Conservation (phyloP, 2,797 vertebrate species). For the Neosilurus mollespiculum region DNA sequence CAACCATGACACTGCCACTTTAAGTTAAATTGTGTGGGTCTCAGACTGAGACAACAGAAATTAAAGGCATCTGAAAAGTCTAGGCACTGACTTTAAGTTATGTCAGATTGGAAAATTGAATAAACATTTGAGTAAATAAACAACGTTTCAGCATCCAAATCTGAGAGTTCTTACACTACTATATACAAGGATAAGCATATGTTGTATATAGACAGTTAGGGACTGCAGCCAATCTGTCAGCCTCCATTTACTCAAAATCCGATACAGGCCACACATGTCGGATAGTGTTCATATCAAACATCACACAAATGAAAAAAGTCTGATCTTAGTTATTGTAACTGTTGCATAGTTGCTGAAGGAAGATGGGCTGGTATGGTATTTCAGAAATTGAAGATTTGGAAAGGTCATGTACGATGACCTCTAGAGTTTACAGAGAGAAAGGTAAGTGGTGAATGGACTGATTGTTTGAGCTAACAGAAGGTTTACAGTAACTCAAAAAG, state of each 20-base stretch:
- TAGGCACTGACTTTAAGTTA: too few species aligned
- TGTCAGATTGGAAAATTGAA: too few species aligned
- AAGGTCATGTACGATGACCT: neutral
- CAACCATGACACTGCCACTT: too few species aligned
- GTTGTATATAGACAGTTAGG: neutral
- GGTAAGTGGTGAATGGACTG: neutral
- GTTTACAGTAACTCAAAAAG: neutral
- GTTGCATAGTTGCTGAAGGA: neutral
- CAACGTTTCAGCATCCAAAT: too few species aligned
- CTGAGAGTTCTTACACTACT: too few species aligned
- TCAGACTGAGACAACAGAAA: too few species aligned
- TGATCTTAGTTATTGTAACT: neutral
- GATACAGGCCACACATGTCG: neutral
- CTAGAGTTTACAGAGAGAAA: neutral
- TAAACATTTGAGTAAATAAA: too few species aligned
- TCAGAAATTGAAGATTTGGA: neutral
- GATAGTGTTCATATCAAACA: neutral
- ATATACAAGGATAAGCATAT: neutral
- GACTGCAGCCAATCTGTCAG: neutral
- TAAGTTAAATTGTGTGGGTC: too few species aligned
- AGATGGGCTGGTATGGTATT: neutral
- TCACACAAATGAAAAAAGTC: neutral
- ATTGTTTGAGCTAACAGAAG: neutral
- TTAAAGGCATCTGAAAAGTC: too few species aligned
- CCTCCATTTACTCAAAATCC: neutral